Percentiles rank a stretch among this genome's conserved stretches.
phyloP scores from a whole-genome alignment of 2,113 vertebrate genomes.

The Tiliqua scincoides region DNA sequence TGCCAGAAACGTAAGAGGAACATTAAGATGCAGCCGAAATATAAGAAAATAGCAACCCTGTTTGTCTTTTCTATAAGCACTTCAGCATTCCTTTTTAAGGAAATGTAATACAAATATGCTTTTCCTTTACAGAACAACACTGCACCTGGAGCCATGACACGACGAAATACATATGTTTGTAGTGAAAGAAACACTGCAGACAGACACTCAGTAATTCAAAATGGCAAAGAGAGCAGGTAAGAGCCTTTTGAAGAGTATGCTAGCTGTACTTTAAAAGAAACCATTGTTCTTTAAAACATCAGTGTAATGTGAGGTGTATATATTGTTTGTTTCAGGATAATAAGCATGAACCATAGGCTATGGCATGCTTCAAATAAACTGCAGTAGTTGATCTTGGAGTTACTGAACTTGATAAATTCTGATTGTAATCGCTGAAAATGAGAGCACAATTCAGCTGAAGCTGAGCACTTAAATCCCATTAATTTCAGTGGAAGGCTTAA shows the following conservation, averaged over 20 bases:
- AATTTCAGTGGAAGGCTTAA: no score
- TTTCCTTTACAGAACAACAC: constrained; percentile 84
- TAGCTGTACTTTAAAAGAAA: constrained; percentile 34
- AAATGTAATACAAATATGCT: constrained; percentile 41
- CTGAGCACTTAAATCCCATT: not conserved
- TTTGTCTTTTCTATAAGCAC: not conserved
- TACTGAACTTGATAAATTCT: not conserved
- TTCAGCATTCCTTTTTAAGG: constrained; percentile 17
- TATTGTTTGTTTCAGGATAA: no score
- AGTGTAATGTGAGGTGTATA: no score
- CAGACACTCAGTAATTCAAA: constrained; percentile 93
- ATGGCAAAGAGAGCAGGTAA: constrained; percentile 98
- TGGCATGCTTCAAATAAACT: constrained; percentile 15
- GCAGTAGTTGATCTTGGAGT: constrained; percentile 27
- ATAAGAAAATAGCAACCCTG: constrained; percentile 24
- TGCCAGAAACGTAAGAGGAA: not conserved
- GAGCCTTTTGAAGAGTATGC: constrained; percentile 47
- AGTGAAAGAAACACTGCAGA: constrained; percentile 91
- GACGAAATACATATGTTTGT: constrained; percentile 97
- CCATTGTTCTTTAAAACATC: not conserved
- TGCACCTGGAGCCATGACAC: constrained; percentile 90
- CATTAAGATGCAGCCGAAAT: not conserved
- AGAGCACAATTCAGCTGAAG: not conserved
- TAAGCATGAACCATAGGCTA: not conserved
- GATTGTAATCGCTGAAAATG: not conserved